Conservation (phyloP, 64 coral and sea anemone genomes). For the Dendronephthya gigantea region DNA sequence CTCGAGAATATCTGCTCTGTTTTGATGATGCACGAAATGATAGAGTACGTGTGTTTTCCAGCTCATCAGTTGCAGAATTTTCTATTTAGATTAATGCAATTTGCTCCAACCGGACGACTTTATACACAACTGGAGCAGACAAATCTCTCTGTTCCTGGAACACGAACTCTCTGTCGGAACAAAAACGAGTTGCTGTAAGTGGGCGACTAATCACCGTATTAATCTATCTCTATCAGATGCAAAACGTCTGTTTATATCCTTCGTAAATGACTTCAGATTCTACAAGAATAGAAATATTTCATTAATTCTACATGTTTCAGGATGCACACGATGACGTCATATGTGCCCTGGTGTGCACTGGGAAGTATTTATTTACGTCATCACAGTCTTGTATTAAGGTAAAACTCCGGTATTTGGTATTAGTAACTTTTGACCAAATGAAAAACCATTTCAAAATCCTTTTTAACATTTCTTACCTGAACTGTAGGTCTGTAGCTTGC, state of each 20-base stretch:
- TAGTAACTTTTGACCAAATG: neutral
- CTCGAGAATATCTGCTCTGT: neutral
- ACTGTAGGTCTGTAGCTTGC: no score
- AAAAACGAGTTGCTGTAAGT: constrained; percentile 68
- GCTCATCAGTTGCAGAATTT: neutral
- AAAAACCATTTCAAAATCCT: neutral
- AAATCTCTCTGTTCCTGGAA: constrained; percentile 82
- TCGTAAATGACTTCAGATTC: neutral
- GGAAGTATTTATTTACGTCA: constrained; percentile 85
- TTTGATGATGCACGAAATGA: neutral
- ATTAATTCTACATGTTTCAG: constrained; percentile 35
- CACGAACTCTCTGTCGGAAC: constrained; percentile 65
- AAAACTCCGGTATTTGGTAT: neutral
- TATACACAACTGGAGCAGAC: constrained; percentile 86
- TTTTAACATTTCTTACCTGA: no score
- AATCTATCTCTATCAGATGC: no score
- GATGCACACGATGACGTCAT: constrained; percentile 87
- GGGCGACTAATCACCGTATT: no score
- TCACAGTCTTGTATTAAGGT: constrained; percentile 97
- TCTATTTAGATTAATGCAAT: constrained; percentile 63
- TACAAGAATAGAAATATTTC: no score
- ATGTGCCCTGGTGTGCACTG: constrained; percentile 83
- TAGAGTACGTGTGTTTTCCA: no score
- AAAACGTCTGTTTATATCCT: no score
- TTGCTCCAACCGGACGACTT: constrained; percentile 63